Evolutionary conservation across 2,113 vertebrate species (phyloP).

Genomic region (Dipodomys merriami): DNA sequence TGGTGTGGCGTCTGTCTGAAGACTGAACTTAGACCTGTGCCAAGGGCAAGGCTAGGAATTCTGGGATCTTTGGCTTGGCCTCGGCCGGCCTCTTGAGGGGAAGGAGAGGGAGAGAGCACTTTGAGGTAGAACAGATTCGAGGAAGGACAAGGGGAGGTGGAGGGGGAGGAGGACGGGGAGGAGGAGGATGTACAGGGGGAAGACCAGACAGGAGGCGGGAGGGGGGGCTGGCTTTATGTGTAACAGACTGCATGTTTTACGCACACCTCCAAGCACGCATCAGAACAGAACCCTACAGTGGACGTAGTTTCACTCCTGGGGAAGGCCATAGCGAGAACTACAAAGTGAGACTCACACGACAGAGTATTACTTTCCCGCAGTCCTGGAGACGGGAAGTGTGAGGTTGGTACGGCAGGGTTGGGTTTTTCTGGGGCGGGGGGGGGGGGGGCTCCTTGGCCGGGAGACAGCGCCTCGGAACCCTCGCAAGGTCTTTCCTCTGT

Average conservation of each 20-base stretch:
- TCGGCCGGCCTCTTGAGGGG: neutral
- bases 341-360: neutral
- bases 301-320: neutral
- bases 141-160: neutral
- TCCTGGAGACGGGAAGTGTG: neutral
- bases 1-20: neutral
- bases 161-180: no score
- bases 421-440: neutral
- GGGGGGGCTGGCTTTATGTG: neutral
- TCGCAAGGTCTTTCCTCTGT: neutral
- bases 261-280: no score
- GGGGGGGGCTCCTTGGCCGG: neutral
- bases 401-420: neutral
- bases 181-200: neutral
- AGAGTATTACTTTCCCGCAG: neutral
- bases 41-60: neutral
- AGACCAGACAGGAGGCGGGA: neutral
- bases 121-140: neutral
- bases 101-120: neutral
- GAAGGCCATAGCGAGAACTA: neutral
- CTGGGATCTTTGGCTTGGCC: neutral
- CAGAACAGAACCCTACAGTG: neutral
- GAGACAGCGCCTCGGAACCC: neutral
- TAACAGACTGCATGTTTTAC: neutral
- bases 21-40: neutral